Percentiles rank a stretch among this genome's conserved stretches.
phyloP scores from a whole-genome alignment of 2,888 invertebrate species.

The Acleris laterana region DNA sequence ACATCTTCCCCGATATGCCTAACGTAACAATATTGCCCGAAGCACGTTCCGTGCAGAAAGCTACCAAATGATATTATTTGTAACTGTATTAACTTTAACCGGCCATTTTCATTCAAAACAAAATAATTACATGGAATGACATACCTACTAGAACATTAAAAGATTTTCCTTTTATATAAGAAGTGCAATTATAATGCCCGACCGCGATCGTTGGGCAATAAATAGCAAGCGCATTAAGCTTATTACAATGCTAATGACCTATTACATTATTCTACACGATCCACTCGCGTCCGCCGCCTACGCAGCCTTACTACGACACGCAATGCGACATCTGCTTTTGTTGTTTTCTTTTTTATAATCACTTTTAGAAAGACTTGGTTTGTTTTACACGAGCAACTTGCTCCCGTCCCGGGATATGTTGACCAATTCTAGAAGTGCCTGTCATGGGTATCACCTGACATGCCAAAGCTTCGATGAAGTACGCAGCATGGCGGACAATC shows the following conservation, averaged over 20 bases:
- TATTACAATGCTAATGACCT: slow-evolving; percentile 54
- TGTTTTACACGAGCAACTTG: not conserved
- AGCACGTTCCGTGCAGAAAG: too few species aligned
- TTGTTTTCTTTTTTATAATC: slow-evolving; percentile 18
- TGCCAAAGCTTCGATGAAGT: slow-evolving; percentile 47
- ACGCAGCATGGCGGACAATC: slow-evolving; percentile 50
- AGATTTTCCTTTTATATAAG: slow-evolving; percentile 29
- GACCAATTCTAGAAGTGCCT: not conserved
- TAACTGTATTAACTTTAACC: not conserved
- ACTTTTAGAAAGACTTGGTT: not conserved
- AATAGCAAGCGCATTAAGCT: slow-evolving; percentile 50
- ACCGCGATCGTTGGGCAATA: slow-evolving; percentile 41
- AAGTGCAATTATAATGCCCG: slow-evolving; percentile 2
- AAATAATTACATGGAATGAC: not conserved
- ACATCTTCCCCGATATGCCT: slow-evolving; percentile 51
- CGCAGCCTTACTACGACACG: slow-evolving; percentile 38
- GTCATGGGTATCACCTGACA: slow-evolving; percentile 52
- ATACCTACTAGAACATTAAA: not conserved
- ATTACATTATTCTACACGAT: slow-evolving; percentile 28
- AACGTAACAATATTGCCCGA: slow-evolving; percentile 44
- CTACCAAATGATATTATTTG: not conserved
- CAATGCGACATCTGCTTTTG: slow-evolving; percentile 25
- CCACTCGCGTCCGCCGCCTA: slow-evolving; percentile 41
- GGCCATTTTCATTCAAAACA: not conserved
- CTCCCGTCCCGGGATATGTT: too few species aligned